phyloP scores from a whole-genome alignment of 2,888 invertebrate genomes.

The Dyspetes luteomarginatus region DNA sequence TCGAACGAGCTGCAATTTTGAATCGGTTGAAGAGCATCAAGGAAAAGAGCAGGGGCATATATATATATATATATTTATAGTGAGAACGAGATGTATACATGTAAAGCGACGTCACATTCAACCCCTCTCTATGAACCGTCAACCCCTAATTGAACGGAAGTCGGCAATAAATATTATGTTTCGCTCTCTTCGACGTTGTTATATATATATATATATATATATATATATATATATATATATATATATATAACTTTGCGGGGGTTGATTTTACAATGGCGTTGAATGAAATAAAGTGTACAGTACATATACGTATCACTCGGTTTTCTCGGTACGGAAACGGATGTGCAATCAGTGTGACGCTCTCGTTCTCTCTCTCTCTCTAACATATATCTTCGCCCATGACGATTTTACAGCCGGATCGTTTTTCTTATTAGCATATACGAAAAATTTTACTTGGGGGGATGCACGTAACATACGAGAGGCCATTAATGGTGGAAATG shows the following conservation, averaged over 20 bases:
- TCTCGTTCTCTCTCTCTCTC: slow-evolving; percentile 17
- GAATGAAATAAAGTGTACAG: slow-evolving; percentile 69
- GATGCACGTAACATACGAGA: slow-evolving; percentile 3
- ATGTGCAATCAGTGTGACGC: slow-evolving; percentile 79
- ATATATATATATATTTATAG: not conserved
- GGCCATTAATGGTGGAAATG: slow-evolving; percentile 36
- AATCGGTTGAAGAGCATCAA: slow-evolving; percentile 41
- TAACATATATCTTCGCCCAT: slow-evolving; percentile 23
- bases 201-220: slow-evolving; percentile 71
- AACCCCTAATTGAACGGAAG: slow-evolving; percentile 83
- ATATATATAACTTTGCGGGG: slow-evolving; percentile 55
- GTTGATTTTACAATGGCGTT: slow-evolving; percentile 63
- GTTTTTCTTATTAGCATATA: slow-evolving; percentile 46
- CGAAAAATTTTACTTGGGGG: slow-evolving; percentile 7
- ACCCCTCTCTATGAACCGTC: slow-evolving; percentile 70
- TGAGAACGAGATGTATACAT: slow-evolving; percentile 26
- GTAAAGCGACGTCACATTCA: slow-evolving; percentile 32
- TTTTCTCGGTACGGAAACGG: slow-evolving; percentile 77
- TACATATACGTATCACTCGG: no score
- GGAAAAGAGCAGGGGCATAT: slow-evolving; percentile 19
- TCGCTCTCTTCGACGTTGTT: slow-evolving; percentile 75
- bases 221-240: slow-evolving; percentile 71
- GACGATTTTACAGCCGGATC: slow-evolving; percentile 66
- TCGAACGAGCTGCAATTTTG: slow-evolving; percentile 38
- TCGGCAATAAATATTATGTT: slow-evolving; percentile 82